Percentiles rank a stretch among this genome's conserved stretches.
Evolutionary conservation across 2,797 vertebrate genomes (phyloP).

Genomic region (Podarcis lilfordi): DNA sequence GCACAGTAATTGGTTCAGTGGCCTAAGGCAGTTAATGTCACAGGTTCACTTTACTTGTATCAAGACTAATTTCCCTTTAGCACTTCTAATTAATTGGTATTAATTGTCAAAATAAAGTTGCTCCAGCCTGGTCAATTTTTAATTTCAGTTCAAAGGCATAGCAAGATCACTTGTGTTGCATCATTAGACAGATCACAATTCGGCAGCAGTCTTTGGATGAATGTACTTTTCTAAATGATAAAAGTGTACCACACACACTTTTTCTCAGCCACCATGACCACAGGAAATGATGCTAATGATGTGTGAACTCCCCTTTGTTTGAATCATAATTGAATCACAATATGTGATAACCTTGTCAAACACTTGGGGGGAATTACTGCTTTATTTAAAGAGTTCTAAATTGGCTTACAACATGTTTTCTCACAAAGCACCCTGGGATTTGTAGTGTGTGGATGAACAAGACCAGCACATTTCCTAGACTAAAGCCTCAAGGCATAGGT

Average conservation of each 20-base stretch:
- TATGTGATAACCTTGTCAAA: neutral
- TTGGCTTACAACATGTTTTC: neutral
- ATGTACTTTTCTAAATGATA: neutral
- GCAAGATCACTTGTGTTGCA: neutral
- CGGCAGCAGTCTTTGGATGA: neutral
- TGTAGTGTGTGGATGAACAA: neutral
- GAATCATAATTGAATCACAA: neutral
- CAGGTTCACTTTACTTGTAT: constrained; percentile 50
- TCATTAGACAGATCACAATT: neutral
- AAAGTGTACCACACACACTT: neutral
- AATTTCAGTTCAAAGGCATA: constrained; percentile 36
- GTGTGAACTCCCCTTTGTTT: neutral
- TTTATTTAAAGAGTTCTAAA: neutral
- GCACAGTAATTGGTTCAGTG: constrained; percentile 45
- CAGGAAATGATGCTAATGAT: neutral
- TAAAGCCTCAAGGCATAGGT: neutral
- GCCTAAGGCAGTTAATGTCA: constrained; percentile 50
- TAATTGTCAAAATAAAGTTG: constrained; percentile 46
- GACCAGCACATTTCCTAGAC: neutral
- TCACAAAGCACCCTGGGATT: neutral
- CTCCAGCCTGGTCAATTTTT: constrained; percentile 46
- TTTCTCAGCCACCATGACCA: neutral
- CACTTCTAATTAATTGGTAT: constrained; percentile 38
- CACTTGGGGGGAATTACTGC: too few species aligned
- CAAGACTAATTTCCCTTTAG: constrained; percentile 46